Base-by-base conservation (phyloP, 2,113 vertebrate genomes). In the Oryzias celebensis region DNA sequence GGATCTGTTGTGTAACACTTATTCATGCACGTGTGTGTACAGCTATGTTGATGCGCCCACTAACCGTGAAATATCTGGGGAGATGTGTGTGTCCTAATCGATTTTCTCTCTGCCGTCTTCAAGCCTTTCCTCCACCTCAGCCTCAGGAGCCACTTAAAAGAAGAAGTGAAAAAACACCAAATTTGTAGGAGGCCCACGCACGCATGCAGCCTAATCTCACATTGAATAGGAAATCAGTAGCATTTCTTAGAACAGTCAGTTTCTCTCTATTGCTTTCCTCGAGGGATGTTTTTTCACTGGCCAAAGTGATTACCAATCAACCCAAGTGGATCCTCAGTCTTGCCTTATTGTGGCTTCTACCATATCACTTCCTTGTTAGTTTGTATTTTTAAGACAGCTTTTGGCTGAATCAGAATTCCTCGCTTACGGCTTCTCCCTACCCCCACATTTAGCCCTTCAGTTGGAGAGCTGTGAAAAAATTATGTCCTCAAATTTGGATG, bases 41-140 rank as follows among this genome's bases (percentile, higher is more conserved):
- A 36, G 36, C 36, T 36, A 36, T 36, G 36, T 36, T 36, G 36
- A 36, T 36, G 7, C 22, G 41, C 4, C 1, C 52, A 43, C 28
- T 53, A 59, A 52, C 51, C 62, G 58, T 65, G 72, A 68, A 58
- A 54, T 50, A 61, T 78, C 69, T 62, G 22, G 49, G 31, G 22
- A 49, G 6, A 50, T 57, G 55, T 69, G 50, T 53, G 44, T 43
- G 55, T 77, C 64, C 66, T 82, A 80, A 88, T 86, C 64, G 69
- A 85, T 85, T 86, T 78, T 86, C 77, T 78, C 78, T 82, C 62
- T 83, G 75, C 60, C 62, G 52, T 78, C 70, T 84, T 82, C 62
- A 73, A 77, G 49, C 59, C 67, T 28, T 68, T 61, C 62, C 68
- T 55, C 26, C 58, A 45, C 54, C 49, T 36, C 66, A 44, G 71